These are phyloP conservation scores for Phalacrocorax carbo DNA, from an alignment of 2,113 vertebrate species.

Conservation along the genomic window DNA sequence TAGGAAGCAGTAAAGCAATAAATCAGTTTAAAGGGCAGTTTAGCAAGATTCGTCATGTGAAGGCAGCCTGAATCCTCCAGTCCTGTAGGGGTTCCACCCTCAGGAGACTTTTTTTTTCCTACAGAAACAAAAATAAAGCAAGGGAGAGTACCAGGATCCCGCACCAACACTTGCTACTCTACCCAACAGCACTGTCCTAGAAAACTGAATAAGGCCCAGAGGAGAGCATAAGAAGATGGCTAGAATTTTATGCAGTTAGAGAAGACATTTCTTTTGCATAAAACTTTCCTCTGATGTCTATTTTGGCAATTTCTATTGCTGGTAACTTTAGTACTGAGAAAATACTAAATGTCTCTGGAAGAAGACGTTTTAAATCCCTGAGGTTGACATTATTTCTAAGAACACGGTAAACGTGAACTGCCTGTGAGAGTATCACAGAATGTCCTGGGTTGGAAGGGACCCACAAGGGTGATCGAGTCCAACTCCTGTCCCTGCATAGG, in stretches of 20 bases:
- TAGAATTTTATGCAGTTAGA: neutral
- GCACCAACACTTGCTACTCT: neutral
- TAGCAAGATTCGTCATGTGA: conserved; percentile 46
- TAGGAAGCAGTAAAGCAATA: conserved; percentile 77
- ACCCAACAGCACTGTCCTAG: neutral
- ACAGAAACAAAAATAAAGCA: neutral
- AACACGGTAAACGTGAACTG: fast-evolving
- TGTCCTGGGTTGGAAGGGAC: no score
- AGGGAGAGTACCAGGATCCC: neutral
- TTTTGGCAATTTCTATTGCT: neutral
- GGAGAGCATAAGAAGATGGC: neutral
- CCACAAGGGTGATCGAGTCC: no score
- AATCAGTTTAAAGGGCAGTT: conserved; percentile 76
- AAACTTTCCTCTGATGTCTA: neutral
- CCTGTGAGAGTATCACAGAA: neutral
- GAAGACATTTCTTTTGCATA: neutral
- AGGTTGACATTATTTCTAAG: neutral
- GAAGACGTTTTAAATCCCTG: neutral
- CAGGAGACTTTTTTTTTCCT: neutral
- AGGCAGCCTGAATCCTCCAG: neutral
- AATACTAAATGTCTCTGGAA: neutral
- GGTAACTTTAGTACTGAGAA: neutral
- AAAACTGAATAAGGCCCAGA: neutral
- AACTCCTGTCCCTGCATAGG: no score
- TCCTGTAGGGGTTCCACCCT: neutral